Base-by-base conservation (phyloP, 2,888 invertebrate genomes). In the Orthosia gracilis region DNA sequence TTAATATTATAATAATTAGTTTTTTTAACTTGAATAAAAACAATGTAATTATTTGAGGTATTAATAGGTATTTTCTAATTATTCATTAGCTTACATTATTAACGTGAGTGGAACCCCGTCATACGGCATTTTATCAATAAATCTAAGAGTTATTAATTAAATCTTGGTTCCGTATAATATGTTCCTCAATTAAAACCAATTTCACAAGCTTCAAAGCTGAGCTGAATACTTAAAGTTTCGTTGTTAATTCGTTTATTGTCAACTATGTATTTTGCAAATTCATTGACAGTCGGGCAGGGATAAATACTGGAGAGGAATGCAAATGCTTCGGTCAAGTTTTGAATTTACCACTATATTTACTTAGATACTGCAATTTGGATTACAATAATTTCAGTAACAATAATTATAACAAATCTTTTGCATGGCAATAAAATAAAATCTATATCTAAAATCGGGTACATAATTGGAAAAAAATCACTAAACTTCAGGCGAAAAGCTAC, bases 211-310 rank as follows among this genome's bases (percentile, higher is more conserved):
- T 63, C 31, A 49, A 21, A 66, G 58, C 74, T 70, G 78, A 78
- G 61, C 64, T 55, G 86, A 86, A 87, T 86, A 73, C 59, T 64
- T 57, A 76, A 80, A 67, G 50, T 54, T 69, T 73, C 18, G 47
- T 31, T 17, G 23, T 61, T 78, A 85, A 86, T 80, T 65, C 47
- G 26, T 64, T 82, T 82, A 82, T 69, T 69, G 76, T 70, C 83
- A 72, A 80, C 68, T 68, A 72, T 70, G 59, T 73, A 76, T 69
- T 82, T 78, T 64, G 62, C 55, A 55, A 61, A 69, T 61, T 59
- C 26, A 59, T 62, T 76, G 69, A 66, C 78, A 70, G 61, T 57
- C 18, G 59, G 65, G 4, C 12, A 11, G 47, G 68, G 58, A 57
- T 71, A 57, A 61, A 59, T 49, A 31, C 64, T 23, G 52, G 54